These are phyloP conservation scores for Clostera curtula DNA, from an alignment of 2,888 invertebrate genomes.

Conservation along the genomic window DNA sequence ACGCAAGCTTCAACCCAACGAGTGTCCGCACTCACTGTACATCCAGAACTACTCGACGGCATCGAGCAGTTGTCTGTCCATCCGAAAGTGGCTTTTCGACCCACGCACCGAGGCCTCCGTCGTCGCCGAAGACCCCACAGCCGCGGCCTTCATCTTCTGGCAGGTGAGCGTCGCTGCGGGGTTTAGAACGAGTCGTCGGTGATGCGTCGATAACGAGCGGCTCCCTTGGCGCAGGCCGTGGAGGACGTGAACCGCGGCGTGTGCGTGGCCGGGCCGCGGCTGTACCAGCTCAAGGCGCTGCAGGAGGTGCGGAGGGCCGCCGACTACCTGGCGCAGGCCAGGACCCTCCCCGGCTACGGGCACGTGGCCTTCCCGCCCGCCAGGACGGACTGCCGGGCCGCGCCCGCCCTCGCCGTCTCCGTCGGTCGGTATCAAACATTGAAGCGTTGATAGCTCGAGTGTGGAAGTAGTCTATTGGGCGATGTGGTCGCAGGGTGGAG, in stretches of 20 bases:
- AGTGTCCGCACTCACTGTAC: conserved; percentile 97
- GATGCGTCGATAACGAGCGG: conserved; percentile 5
- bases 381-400: conserved; percentile 79
- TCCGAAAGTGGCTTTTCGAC: conserved; percentile 91
- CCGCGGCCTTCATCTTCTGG: conserved; percentile 91
- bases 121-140: conserved; percentile 79
- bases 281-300: conserved; percentile 96
- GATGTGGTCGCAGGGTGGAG: conserved; percentile 72
- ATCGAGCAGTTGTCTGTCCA: conserved; percentile 92
- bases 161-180: conserved; percentile 68
- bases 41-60: conserved; percentile 99
- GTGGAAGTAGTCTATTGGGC: neutral
- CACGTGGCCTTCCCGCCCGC: conserved; percentile 95
- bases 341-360: conserved; percentile 93
- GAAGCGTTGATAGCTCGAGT: neutral
- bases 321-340: conserved; percentile 90
- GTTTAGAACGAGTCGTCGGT: neutral
- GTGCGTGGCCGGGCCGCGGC: conserved; percentile 90
- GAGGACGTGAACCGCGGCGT: conserved; percentile 97
- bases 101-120: conserved; percentile 76
- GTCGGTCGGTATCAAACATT: conserved; percentile 66
- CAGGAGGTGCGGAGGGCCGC: conserved; percentile 86
- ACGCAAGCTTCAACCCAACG: conserved; percentile 92
- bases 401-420: conserved; percentile 83
- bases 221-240: conserved; percentile 76